These are phyloP conservation scores for Leptatherina wallacei DNA, from an alignment of 2,797 vertebrate species.

Conservation along the genomic window DNA sequence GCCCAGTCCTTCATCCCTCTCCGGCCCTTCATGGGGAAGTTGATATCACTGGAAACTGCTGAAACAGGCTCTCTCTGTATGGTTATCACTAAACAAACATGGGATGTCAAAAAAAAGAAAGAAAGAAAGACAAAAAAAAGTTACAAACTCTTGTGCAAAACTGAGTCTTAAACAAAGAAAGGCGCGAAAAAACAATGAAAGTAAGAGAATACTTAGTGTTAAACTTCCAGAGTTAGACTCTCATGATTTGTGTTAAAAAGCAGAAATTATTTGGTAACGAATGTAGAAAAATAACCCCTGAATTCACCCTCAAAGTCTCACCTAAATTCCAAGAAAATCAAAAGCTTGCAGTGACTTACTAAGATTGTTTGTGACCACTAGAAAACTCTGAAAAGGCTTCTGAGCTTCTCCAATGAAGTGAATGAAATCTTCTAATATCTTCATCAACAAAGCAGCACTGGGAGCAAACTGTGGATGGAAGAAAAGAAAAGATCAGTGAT, in stretches of 20 bases:
- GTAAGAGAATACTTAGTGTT: neutral
- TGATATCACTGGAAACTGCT: slow-evolving; percentile 96
- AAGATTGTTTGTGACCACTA: slow-evolving; percentile 96
- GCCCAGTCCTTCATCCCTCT: slow-evolving; percentile 99
- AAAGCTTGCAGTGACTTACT: slow-evolving; percentile 81
- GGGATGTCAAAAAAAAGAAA: slow-evolving; percentile 15
- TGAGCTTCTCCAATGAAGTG: slow-evolving; percentile 95
- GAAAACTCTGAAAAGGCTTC: slow-evolving; percentile 97
- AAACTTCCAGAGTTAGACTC: neutral
- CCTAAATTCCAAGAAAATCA: neutral
- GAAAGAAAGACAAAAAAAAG: neutral
- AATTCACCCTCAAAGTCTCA: neutral
- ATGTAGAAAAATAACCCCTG: neutral
- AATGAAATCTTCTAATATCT: slow-evolving; percentile 97
- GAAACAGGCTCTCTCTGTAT: slow-evolving; percentile 96
- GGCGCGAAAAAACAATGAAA: neutral
- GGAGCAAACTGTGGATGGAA: slow-evolving; percentile 88
- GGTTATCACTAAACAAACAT: slow-evolving; percentile 88
- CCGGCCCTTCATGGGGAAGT: slow-evolving; percentile 96
- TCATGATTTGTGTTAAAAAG: neutral
- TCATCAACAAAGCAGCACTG: slow-evolving; percentile 93
- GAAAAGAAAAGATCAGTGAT: slow-evolving; percentile 1
- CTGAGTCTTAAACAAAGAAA: neutral
- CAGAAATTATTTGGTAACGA: neutral
- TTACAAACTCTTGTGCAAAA: slow-evolving; percentile 19